phyloP scores from a whole-genome alignment of 2,113 vertebrate species.

The Rattus norvegicus region GRCr8 NC_086032.1:96597501-96598000 shows the following conservation, averaged over 20 bases:
- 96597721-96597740: neutral
- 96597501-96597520: neutral
- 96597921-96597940: neutral
- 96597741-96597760: neutral
- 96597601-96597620: neutral
- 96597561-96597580: neutral
- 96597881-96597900: neutral
- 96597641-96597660: neutral
- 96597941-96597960: neutral
- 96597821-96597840: neutral
- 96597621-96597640: neutral
- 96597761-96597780: neutral
- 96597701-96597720: neutral
- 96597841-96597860: neutral
- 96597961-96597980: neutral
- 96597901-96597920: neutral
- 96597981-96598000: neutral
- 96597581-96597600: neutral
- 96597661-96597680: constrained; percentile 16
- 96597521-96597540: neutral
- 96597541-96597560: constrained; percentile 11
- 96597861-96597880: neutral
- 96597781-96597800: neutral
- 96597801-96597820: constrained; percentile 32
- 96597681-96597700: constrained; percentile 20